A percentile compares a stretch with the other conserved stretches of the same genome.
Evolutionary conservation across 2,797 vertebrate genomes (phyloP).

Genomic region (Amblyopsis hoosieri): DNA sequence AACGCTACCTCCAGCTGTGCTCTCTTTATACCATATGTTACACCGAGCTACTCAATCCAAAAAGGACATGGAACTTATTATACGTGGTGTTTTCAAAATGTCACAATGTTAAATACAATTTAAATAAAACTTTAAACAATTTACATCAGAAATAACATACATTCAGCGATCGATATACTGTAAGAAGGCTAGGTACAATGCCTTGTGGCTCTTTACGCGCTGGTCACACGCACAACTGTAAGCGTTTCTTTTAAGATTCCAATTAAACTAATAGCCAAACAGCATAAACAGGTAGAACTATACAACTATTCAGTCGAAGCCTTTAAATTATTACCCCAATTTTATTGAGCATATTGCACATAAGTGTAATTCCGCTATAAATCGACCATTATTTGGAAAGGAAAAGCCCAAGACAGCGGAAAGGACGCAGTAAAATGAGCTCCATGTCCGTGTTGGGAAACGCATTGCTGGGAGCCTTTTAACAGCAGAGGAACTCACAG

Average conservation of each 20-base stretch:
- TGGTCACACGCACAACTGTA: conserved; percentile 31
- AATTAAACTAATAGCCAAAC: conserved; percentile 14
- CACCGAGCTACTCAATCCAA: conserved; percentile 74
- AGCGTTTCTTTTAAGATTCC: conserved; percentile 23
- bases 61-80: conserved; percentile 76
- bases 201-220: conserved; percentile 29
- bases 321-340: conserved; percentile 27
- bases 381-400: neutral
- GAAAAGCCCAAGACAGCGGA: conserved; percentile 25
- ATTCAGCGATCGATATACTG: neutral
- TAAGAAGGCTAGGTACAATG: conserved; percentile 15
- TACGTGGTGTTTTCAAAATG: conserved; percentile 3
- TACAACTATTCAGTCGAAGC: conserved; percentile 4
- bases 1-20: conserved; percentile 99
- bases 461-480: conserved; percentile 71
- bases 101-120: neutral
- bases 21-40: conserved; percentile 99
- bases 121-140: neutral
- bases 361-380: neutral
- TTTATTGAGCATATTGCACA: neutral
- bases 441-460: conserved; percentile 65
- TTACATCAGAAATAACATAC: neutral
- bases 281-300: neutral
- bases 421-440: conserved; percentile 57
- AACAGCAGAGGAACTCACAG: conserved; percentile 76